Evolutionary conservation across 2,888 invertebrate genomes (phyloP), one percentile per base, ranked within the genome.

Genomic region (Nebria salina): DNA sequence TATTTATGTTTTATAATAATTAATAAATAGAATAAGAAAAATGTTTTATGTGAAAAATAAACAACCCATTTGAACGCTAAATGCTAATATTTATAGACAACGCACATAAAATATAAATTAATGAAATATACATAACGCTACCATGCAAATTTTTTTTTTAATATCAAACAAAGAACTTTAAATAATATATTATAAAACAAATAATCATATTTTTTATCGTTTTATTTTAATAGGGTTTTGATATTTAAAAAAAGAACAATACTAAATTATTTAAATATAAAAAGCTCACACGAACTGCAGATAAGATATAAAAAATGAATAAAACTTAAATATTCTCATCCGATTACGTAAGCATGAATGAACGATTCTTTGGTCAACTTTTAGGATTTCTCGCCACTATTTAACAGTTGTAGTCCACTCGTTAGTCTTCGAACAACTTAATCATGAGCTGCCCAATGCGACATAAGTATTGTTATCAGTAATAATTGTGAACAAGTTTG

Each of bases 361-460:
- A 25, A 20, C 34, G 15, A 15, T 25, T n/a, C 75, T 25, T 15
- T 54, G 8, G 20, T 20, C 15, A 43, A 64, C 75, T 80, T 78
- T 73, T 80, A 75, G 80, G 41, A 70, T 68, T 75, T 80, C 80
- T 26, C 20, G 20, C 64, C 64, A 15, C 82, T 81, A 79, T 75
- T 77, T 75, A 75, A 83, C 74, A 83, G 79, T 82, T 82, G 83
- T 82, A 85, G 84, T 85, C 83, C 78, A 83, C 82, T 83, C 82
- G 84, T 84, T 83, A 83, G 83, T 83, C 83, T 82, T 70, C 11
- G 25, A 70, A 70, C 70, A 64, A 34, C 65, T 42, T 41, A 72
- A 68, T 15, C 65, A 87, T 87, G 87, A 87, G 86, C 83, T 87
- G 87, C 76, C 87, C 87, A 11, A 77, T 85, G 77, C 84, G 83